Base-by-base conservation (phyloP, 2,797 vertebrate species). In the Silurus aristotelis region DNA sequence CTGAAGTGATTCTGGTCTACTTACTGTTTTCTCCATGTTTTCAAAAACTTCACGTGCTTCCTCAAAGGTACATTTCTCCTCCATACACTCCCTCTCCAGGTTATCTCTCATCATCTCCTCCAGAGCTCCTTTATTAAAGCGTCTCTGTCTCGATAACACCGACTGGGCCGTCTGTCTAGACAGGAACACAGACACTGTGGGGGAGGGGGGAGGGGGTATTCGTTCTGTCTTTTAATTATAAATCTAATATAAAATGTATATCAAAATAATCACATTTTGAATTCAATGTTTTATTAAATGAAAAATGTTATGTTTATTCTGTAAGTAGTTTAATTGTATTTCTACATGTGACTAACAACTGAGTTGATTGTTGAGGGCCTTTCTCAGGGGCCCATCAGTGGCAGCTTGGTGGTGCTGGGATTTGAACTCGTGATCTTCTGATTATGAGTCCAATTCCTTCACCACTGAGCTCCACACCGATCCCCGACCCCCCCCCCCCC, bases 1-100 rank as follows among this genome's bases (percentile, higher is more conserved):
- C 38, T 38, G 31, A 38, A 38, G 48, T 52, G 48, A 52, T 52
- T 52, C 1, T 52, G 2, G 31, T 38, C 56, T 25, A 91, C 94
- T 48, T 95, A 99, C 98, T 0, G 97, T 96, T 92, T 93, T 93
- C 86, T 96, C 96, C 0, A 93, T 87, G 5, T 99, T 90, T 90
- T 99, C 98, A 89, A 98, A 99, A 82, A 96, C 93, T 91, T 99
- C 98, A 86, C 97, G 93, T 66, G 97, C 98, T 92, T 99, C 98
- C 89, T 99, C 98, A 68, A 93, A 95, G 63, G 56, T 88, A 83
- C 98, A 99, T 15, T 6, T 78, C 91, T 99, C 98, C 90, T 99
- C 98, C 0, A 15, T 31, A 83, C 98, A 99, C 87, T 99, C 98
- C n/a, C 98, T 93, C 92, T 99, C 97, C 1, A 99, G 94, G 88